Evolutionary conservation across 2,888 invertebrate genomes (phyloP).

Genomic region (Archips crataeganus): DNA sequence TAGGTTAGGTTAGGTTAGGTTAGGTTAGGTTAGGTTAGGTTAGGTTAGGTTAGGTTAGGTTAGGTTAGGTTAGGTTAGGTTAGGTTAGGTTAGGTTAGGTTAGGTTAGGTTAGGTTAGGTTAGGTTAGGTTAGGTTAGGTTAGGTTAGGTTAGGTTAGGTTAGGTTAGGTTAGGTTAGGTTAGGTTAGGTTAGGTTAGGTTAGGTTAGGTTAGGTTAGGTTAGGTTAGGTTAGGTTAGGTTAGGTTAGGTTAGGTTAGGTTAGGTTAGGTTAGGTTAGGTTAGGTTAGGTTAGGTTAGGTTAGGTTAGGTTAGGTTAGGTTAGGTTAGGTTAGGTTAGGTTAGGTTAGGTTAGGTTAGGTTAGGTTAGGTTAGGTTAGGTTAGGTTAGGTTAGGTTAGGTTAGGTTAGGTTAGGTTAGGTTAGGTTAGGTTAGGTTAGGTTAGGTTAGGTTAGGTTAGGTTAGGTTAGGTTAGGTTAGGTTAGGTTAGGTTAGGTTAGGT

Average conservation of each 20-base stretch:
- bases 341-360: constrained; percentile 16
- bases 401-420: constrained; percentile 16
- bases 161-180: constrained; percentile 16
- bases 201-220: constrained; percentile 16
- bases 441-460: constrained; percentile 17
- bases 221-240: constrained; percentile 16
- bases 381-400: constrained; percentile 18
- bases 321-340: constrained; percentile 16
- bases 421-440: constrained; percentile 16
- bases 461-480: constrained; percentile 17
- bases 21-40: constrained; percentile 21
- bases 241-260: constrained; percentile 16
- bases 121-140: constrained; percentile 30
- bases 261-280: constrained; percentile 16
- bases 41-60: constrained; percentile 33
- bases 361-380: constrained; percentile 18
- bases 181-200: constrained; percentile 16
- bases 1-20: constrained; percentile 7
- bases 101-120: constrained; percentile 45
- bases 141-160: constrained; percentile 16
- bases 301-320: constrained; percentile 16
- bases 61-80: constrained; percentile 42
- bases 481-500: constrained; percentile 17
- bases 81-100: constrained; percentile 45
- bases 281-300: constrained; percentile 16